Conservation (phyloP, 2,797 vertebrate species). For the Semaprochilodus insignis region DNA sequence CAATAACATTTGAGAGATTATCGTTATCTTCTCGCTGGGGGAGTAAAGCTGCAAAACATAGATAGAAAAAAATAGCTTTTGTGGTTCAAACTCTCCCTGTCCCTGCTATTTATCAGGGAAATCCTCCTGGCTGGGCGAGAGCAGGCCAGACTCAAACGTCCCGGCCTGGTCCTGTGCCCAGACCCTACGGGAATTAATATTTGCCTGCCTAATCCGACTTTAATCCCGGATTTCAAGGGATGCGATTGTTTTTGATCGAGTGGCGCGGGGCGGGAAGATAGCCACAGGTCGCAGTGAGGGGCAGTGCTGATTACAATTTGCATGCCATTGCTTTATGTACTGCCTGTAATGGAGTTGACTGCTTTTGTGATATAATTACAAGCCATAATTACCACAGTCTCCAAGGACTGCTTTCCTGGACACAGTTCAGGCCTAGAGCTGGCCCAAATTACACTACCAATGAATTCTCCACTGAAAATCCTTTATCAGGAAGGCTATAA, state of each 20-base stretch:
- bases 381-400: constrained; percentile 15
- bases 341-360: constrained; percentile 20
- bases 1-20: constrained; percentile 37
- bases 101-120: constrained; percentile 5
- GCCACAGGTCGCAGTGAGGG: constrained; percentile 28
- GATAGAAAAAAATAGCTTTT: constrained; percentile 3
- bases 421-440: background rate
- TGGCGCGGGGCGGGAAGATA: constrained; percentile 32
- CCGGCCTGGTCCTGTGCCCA: constrained; percentile 39
- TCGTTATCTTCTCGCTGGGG: constrained; percentile 25
- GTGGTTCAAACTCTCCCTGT: constrained; percentile 24
- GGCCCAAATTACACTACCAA: background rate
- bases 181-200: constrained; percentile 60
- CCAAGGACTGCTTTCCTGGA: constrained; percentile 2
- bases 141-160: constrained; percentile 14
- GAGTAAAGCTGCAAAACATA: constrained; percentile 20
- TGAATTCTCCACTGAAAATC: constrained; percentile 1
- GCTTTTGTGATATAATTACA: constrained; percentile 19
- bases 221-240: constrained; percentile 63
- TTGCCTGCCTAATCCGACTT: constrained; percentile 62
- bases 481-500: background rate
- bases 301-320: constrained; percentile 4
- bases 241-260: constrained; percentile 61
- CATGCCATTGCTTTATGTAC: constrained; percentile 5
- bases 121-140: constrained; percentile 7